A percentile compares a stretch with the other conserved stretches of the same genome.
These are phyloP conservation scores for Oreamnos americanus DNA, from an alignment of 2,113 vertebrate genomes.

Conservation along the genomic window DNA sequence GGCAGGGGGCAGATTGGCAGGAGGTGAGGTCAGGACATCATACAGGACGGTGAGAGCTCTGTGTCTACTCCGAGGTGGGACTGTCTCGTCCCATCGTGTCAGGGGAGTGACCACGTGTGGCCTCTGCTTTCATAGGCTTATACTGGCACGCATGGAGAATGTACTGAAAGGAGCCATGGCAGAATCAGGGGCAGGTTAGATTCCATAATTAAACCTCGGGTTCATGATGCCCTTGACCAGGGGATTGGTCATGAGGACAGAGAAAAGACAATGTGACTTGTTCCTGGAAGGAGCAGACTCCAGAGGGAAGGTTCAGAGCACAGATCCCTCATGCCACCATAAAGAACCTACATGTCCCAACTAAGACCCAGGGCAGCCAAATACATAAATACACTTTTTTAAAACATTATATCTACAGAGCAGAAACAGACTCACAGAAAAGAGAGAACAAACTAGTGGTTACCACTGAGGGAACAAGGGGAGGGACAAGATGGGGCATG, in stretches of 20 bases:
- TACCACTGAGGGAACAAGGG: not conserved
- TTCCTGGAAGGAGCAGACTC: not conserved
- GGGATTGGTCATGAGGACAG: not conserved
- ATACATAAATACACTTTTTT: not conserved
- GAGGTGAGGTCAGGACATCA: not conserved
- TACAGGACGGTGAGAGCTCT: not conserved
- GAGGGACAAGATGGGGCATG: not conserved
- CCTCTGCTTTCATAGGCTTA: not conserved
- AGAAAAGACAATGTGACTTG: not conserved
- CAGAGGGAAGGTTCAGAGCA: not conserved
- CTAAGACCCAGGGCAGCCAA: not conserved
- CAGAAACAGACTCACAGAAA: not conserved
- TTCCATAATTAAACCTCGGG: not conserved
- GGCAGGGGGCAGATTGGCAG: no score
- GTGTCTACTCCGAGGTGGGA: not conserved
- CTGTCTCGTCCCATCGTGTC: rapidly evolving
- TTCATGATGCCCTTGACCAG: not conserved
- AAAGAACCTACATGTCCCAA: not conserved
- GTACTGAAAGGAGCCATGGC: rapidly evolving
- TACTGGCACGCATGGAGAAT: rapidly evolving
- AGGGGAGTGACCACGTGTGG: rapidly evolving
- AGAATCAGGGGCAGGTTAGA: not conserved
- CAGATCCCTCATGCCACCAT: not conserved
- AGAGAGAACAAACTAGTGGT: not conserved
- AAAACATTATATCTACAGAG: not conserved